Evolutionary conservation across 1,140 invertebrate species (phyloP), one percentile per base, ranked within the genome.

Genomic region (Psilanteris sp.): DNA sequence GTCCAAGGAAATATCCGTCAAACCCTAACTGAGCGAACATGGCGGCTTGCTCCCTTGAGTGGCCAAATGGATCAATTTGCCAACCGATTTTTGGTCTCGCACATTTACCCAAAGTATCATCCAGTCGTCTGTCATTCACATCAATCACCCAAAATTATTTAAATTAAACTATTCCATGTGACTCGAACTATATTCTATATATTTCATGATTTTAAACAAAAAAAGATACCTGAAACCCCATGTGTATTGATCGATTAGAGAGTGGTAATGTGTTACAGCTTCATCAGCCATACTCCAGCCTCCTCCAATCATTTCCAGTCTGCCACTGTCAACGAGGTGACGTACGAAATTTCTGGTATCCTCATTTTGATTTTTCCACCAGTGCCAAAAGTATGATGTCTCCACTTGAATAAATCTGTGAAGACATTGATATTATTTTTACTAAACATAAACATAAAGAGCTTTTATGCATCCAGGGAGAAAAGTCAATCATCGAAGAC

Each of bases 271-370:
- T 0, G 94, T 92, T 0, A 92, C 89, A 0, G 96, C 97, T 83
- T 99, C 97, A 81, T 98, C 97, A 85, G 98, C 96, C 96, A 97
- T 97, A 54, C 92, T 93, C 95, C 95, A 97, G 0, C 93, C 93
- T 0, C 96, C 96, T 1, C 93, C 92, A 4, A 93, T 95, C 70
- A 99, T 96, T 89, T 98, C 95, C 22, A 99, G 86, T 67, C 94
- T 92, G 3, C 96, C 96, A 64, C 91, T 87, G 1, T 90, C 80
- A 0, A 96, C 92, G 22, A 96, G 84, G n/a, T 86, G 81, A 52
- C 89, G 90, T 0, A 93, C 91, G 8, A 88, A 76, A 10, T 91
- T 79, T 48, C 91, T 89, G 0, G 90, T 89, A 4, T 84, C 79
- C 0, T 93, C 91, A 9, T 89, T 80, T 80, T 97, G 96, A 14